Conservation (phyloP, 1,140 invertebrate genomes). For the Stegodyphus dumicola region DNA sequence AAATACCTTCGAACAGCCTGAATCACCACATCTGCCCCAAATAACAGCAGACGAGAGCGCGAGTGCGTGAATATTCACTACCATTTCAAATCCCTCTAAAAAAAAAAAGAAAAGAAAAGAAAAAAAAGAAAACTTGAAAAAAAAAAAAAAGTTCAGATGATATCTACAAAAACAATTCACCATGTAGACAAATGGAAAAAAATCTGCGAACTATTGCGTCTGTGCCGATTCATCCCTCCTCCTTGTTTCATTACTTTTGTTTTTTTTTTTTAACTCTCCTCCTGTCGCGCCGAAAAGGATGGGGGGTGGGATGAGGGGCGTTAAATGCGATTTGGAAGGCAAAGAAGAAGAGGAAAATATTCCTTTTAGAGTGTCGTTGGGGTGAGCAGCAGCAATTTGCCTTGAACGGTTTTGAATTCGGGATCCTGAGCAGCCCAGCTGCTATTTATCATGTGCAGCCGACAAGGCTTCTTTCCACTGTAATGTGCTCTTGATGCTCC, state of each 20-base stretch:
- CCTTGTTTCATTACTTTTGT: not conserved
- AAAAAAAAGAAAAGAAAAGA: not conserved
- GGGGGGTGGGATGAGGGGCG: not conserved
- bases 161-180: constrained; percentile 12
- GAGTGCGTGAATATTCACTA: constrained; percentile 5
- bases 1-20: too few species aligned
- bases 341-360: not conserved
- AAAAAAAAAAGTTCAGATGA: too few species aligned
- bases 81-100: not conserved
- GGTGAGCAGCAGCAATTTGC: constrained; percentile 53
- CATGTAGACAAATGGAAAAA: constrained; percentile 23
- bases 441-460: constrained; percentile 50
- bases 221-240: constrained; percentile 9
- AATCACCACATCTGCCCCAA: too few species aligned
- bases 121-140: too few species aligned
- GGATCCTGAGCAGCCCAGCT: constrained; percentile 15
- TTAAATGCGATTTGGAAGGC: constrained; percentile 48
- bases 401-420: constrained; percentile 58
- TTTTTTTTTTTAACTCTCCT: not conserved
- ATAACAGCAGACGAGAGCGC: not conserved
- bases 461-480: not conserved
- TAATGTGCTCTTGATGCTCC: constrained; percentile 55
- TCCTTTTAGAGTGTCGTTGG: constrained; percentile 37
- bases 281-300: not conserved
- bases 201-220: constrained; percentile 35